Conservation (phyloP, 2,797 vertebrate species). For the Cossypha heuglini region DNA sequence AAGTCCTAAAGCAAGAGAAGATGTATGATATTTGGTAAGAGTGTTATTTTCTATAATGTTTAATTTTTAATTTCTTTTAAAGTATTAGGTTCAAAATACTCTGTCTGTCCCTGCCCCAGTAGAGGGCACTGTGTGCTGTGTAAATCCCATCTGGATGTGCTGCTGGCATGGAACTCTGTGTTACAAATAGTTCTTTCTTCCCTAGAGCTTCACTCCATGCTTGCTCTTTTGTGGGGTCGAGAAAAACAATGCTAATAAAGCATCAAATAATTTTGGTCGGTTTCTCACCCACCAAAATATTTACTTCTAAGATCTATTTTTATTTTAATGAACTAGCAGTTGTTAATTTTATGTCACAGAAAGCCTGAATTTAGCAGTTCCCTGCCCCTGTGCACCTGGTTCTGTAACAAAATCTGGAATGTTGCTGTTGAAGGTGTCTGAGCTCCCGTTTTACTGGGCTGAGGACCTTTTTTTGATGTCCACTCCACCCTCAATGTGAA, state of each 20-base stretch:
- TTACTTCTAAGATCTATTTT: background rate
- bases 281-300: background rate
- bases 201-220: background rate
- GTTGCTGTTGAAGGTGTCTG: background rate
- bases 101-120: background rate
- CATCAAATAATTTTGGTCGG: background rate
- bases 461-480: background rate
- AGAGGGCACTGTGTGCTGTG: conserved; percentile 45
- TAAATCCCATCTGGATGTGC: background rate
- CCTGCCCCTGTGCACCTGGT: background rate
- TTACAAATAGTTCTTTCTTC: background rate
- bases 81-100: background rate
- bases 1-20: background rate
- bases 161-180: background rate
- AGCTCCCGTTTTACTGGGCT: background rate
- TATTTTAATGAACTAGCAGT: background rate
- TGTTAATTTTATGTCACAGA: background rate
- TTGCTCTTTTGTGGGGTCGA: background rate
- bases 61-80: background rate
- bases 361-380: background rate
- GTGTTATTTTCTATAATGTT: background rate
- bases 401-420: background rate
- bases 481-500: background rate
- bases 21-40: accelerated
- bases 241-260: background rate